phyloP scores from a whole-genome alignment of 2,797 vertebrate species.

The Pipistrellus pipistrellus region DNA sequence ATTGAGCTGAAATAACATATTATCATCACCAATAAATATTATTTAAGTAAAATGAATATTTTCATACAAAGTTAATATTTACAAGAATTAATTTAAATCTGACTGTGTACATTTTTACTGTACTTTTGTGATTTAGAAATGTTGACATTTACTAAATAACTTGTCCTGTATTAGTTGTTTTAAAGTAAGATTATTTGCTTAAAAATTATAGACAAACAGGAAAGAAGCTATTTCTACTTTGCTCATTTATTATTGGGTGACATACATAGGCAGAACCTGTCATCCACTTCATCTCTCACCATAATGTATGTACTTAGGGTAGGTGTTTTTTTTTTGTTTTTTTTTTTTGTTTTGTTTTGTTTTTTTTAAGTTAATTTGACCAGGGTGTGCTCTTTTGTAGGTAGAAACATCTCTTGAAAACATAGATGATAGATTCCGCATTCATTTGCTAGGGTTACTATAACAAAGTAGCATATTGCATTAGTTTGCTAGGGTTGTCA shows the following conservation, averaged over 20 bases:
- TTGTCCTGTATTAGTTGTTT: background rate
- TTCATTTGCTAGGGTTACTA: background rate
- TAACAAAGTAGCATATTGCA: too few species aligned
- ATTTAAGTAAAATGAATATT: background rate
- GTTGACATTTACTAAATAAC: background rate
- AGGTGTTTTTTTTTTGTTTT: background rate
- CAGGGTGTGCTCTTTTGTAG: background rate
- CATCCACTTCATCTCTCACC: background rate
- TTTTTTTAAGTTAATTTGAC: background rate
- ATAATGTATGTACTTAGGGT: accelerated
- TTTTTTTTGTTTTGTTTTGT: background rate
- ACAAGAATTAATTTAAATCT: background rate
- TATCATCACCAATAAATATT: background rate
- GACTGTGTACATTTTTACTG: background rate
- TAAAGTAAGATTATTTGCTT: background rate
- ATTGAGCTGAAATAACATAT: background rate
- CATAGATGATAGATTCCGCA: background rate
- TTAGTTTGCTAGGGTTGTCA: background rate
- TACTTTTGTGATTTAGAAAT: background rate
- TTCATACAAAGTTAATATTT: background rate
- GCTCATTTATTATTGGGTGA: background rate
- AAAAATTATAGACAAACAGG: background rate
- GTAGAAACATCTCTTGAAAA: background rate
- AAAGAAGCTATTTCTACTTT: background rate
- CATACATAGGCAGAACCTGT: background rate